Evolutionary conservation across 2,797 vertebrate species (phyloP), one percentile per base, ranked within the genome.

Genomic region (Channa striata): DNA sequence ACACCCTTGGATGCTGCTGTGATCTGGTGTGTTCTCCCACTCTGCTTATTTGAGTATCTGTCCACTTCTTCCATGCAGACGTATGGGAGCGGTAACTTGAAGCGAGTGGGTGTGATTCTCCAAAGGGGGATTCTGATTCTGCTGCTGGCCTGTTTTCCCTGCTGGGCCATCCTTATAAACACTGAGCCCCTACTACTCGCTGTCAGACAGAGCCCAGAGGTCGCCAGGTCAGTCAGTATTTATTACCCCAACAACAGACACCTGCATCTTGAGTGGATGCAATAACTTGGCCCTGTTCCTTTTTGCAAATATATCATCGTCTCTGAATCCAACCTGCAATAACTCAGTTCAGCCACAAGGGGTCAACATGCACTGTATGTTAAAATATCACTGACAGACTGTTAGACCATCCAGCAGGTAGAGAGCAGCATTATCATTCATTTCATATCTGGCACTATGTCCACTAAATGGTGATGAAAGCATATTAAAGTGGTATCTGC

Each of bases 131-230:
- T 91, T 39, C 92, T 99, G 68, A 95, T 97, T 57, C 92, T 98
- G 37, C 90, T 98, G 25, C 84, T 99, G 33, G 95, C 93, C 85
- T 98, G 96, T 86, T 96, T 96, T 70, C 96, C 97, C 25, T 99
- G 97, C 91, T 98, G 97, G 97, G 96, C 96, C 0, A 4, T 98
- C 49, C 96, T 98, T 76, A 86, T 98, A 85, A 97, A 98, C 93
- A 97, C 96, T 0, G 93, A 97, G 80, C 69, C 74, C 1, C 90
- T 98, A 17, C 88, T 99, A 9, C 91, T 96, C 17, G 91, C 94
- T 17, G 89, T 95, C 75, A 83, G 10, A 50, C 96, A 97, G 90
- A 95, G 92, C 71, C 93, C 93, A 0, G 92, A 90, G 4, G 95
- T 98, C 7, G 94, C 97, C 91, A 96, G 95, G 97, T 97, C 59